Evolutionary conservation across 2,797 vertebrate species (phyloP).

Genomic region (Pseudotriccus pelzelni): DNA sequence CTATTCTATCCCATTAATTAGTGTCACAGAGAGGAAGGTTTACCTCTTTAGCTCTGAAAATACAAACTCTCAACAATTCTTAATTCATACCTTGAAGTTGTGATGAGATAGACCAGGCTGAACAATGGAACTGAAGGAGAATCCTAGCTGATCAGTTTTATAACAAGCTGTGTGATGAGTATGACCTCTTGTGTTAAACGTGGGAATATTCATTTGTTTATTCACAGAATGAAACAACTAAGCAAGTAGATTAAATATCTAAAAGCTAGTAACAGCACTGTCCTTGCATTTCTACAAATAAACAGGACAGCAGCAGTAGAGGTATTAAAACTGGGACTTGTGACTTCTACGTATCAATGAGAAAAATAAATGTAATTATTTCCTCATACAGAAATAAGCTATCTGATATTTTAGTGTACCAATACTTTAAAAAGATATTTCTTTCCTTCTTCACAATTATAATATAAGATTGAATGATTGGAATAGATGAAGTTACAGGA

Average conservation of each 20-base stretch:
- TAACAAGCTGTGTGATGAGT: constrained; percentile 51
- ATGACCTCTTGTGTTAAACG: constrained; percentile 77
- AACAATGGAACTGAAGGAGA: constrained; percentile 7
- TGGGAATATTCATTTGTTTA: constrained; percentile 43
- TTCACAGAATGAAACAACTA: neutral
- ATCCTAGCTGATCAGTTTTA: neutral
- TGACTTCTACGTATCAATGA: neutral
- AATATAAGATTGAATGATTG: neutral
- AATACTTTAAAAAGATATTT: neutral
- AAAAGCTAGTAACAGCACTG: neutral
- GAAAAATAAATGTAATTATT: neutral
- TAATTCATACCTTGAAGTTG: neutral
- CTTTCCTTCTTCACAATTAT: neutral
- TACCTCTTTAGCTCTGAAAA: neutral
- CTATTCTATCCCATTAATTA: neutral
- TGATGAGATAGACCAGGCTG: neutral
- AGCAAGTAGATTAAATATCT: neutral
- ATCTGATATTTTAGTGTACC: neutral
- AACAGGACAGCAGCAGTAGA: neutral
- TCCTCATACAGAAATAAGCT: neutral
- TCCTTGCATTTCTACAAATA: neutral
- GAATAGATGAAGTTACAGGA: neutral
- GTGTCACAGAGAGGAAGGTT: neutral
- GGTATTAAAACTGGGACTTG: neutral
- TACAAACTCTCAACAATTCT: neutral